phyloP scores from a whole-genome alignment of 2,888 invertebrate species.

The Gerosis bhagava region DNA sequence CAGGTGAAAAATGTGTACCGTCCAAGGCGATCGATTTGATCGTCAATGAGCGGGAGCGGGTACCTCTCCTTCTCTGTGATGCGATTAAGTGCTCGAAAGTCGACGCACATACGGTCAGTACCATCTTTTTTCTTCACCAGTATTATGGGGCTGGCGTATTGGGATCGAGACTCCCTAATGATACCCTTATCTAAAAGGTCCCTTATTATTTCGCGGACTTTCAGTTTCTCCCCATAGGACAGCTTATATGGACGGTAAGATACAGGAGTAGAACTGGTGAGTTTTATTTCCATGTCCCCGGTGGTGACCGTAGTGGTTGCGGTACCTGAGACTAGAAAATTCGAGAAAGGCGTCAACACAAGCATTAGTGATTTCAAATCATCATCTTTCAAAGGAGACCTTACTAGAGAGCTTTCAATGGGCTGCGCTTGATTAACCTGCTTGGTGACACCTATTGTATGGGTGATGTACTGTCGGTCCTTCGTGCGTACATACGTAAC shows the following conservation, averaged over 20 bases:
- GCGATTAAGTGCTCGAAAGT: background rate
- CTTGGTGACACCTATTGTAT: too few relatives aligned
- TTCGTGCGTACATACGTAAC: background rate
- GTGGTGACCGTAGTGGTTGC: background rate
- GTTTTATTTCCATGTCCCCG: background rate
- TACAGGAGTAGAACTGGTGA: background rate
- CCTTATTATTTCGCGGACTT: background rate
- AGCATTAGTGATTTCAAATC: background rate
- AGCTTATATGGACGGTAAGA: background rate
- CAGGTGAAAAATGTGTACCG: constrained; percentile 38
- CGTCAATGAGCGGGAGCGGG: constrained; percentile 19
- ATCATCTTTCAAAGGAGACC: background rate
- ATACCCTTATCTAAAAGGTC: background rate
- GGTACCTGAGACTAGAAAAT: background rate
- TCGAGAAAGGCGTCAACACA: background rate
- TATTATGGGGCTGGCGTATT: background rate
- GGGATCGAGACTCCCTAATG: background rate
- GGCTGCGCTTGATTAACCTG: too few relatives aligned
- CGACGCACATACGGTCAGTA: background rate
- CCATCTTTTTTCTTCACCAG: background rate
- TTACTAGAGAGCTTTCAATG: too few relatives aligned
- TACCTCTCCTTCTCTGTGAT: background rate
- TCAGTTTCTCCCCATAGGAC: background rate
- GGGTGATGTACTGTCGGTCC: too few relatives aligned
- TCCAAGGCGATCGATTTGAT: constrained; percentile 39